Percentiles rank a stretch among this genome's conserved stretches.
Conservation (phyloP, 2,113 vertebrate species). For the Petroica traversi region DNA sequence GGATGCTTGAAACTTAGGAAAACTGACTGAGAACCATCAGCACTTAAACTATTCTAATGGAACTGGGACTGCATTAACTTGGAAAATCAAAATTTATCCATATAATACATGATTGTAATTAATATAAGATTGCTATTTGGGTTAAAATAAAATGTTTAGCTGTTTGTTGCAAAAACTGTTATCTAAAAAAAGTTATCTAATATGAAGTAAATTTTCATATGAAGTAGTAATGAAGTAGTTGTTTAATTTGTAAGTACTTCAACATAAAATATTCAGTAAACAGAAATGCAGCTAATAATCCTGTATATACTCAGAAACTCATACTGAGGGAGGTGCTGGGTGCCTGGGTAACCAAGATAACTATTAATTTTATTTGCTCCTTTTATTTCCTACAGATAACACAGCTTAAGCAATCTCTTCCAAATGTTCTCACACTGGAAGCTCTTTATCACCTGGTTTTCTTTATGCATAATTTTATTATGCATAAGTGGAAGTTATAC, state of each 20-base stretch:
- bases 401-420: not conserved
- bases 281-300: not conserved
- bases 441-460: not conserved
- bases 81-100: not conserved
- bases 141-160: not conserved
- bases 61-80: not conserved
- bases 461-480: not conserved
- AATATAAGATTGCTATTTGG: not conserved
- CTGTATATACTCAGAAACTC: not conserved
- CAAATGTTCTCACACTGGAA: not conserved
- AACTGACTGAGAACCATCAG: not conserved
- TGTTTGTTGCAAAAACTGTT: not conserved
- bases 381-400: not conserved
- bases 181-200: not conserved
- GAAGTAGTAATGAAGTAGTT: not conserved
- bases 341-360: not conserved
- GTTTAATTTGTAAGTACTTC: not conserved
- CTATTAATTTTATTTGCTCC: not conserved
- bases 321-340: not conserved
- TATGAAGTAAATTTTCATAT: not conserved
- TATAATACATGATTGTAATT: not conserved
- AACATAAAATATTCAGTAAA: not conserved
- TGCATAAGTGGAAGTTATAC: not conserved
- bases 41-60: not conserved
- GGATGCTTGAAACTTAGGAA: not conserved